Evolutionary conservation across 2,797 vertebrate species (phyloP), one percentile per base, ranked within the genome.

Genomic region (Chelmon rostratus): DNA sequence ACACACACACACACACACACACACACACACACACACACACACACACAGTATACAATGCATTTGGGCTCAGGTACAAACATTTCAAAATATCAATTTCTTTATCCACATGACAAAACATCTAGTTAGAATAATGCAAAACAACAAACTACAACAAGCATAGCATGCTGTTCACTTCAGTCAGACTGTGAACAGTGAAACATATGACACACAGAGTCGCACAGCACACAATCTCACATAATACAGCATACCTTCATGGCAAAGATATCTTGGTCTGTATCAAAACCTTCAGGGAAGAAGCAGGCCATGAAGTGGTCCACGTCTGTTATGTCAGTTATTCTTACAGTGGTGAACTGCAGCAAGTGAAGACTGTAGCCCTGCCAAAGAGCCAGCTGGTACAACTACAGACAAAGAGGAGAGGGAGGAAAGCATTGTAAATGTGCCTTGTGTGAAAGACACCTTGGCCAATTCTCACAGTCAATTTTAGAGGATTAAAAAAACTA

Each of bases 331-430:
- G 96, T 95, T 66, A 96, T 85, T 71, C 84, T 87, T 59, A 89
- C 78, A 56, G 91, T 84, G 73, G 73, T 68, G 3, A 96, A 96
- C 82, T 96, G 94, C 62, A 94, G 93, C 78, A 99, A 94, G 37
- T 96, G 96, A 62, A 94, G 93, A 61, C 94, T 92, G 84, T 98
- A 99, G 81, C 98, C 98, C 58, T 98, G 96, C 82, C 95, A 92
- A 78, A 97, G 91, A 42, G 98, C 98, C 73, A 97, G 67, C 12
- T 96, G 96, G 91, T 97, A 96, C 83, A 97, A 91, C 98, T 99
- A 84, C 37, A 79, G n/a, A 63, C 0, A 2, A 66, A 73, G 25
- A 72, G n/a, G 25, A 73, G 6, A 61, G 0, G 16, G 4, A 50
- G 65, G 5, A 69, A 76, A 73, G 19, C 16, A 19, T 7, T 54